Evolutionary conservation across 1,140 invertebrate genomes (phyloP).

Genomic region (Pinna nobilis): DNA sequence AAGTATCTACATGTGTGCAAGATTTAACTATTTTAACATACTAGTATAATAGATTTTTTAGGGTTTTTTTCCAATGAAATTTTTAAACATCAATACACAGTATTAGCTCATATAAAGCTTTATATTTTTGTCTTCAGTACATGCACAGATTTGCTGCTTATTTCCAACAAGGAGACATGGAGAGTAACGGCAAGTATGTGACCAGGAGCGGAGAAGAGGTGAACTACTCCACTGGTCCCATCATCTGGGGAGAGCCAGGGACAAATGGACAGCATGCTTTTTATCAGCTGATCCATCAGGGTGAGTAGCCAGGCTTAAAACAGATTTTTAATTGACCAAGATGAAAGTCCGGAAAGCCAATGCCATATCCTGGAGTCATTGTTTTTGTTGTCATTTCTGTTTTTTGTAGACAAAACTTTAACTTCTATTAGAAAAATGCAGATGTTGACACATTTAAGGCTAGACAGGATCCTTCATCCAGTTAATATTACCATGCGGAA

Average conservation of each 20-base stretch:
- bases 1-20: no score
- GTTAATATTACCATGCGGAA: no score
- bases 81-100: no score
- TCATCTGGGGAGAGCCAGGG: constrained; percentile 98
- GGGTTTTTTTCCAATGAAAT: no score
- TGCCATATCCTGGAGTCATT: no score
- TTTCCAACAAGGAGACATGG: constrained; percentile 99
- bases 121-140: constrained; percentile 82
- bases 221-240: constrained; percentile 90
- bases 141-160: constrained; percentile 99
- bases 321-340: background rate
- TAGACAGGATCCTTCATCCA: no score
- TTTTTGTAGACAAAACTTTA: no score
- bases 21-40: background rate
- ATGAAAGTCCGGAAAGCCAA: no score
- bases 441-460: no score
- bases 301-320: constrained; percentile 43
- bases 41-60: background rate
- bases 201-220: constrained; percentile 86
- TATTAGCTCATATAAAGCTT: no score
- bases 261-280: constrained; percentile 92
- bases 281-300: constrained; percentile 75
- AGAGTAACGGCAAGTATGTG: constrained; percentile 98
- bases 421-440: no score
- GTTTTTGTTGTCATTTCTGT: no score